phyloP scores from a whole-genome alignment of 2,797 vertebrate species.

The Oreochromis grahami region DNA sequence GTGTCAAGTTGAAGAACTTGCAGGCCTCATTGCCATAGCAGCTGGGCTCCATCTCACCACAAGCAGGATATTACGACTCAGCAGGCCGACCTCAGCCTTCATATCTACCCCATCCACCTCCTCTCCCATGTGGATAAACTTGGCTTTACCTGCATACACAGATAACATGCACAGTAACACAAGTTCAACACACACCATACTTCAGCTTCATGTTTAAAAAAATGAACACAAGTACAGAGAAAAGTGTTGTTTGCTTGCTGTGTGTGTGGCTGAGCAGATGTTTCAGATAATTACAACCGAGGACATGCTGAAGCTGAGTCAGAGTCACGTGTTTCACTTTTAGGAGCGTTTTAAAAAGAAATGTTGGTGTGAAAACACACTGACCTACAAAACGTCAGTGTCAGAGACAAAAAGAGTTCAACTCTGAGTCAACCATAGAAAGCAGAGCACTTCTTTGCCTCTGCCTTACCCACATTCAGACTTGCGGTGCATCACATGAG shows the following conservation, averaged over 20 bases:
- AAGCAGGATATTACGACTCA: conserved; percentile 85
- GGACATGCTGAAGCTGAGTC: not conserved
- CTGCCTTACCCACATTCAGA: not conserved
- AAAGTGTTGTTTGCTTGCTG: not conserved
- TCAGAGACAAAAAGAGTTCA: not conserved
- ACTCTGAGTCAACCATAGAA: not conserved
- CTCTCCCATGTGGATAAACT: conserved; percentile 86
- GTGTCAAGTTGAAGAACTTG: conserved; percentile 92
- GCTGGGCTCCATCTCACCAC: conserved; percentile 82
- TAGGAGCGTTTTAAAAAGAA: not conserved
- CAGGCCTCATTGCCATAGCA: conserved; percentile 88
- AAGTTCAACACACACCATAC: not conserved
- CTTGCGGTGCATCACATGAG: not conserved
- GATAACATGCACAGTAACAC: not conserved
- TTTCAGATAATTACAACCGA: not conserved
- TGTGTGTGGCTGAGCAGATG: not conserved
- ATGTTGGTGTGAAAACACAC: not conserved
- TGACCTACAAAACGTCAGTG: not conserved
- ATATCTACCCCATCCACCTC: conserved; percentile 90
- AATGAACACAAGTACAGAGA: not conserved
- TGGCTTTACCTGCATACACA: conserved; percentile 79
- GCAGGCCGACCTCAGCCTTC: conserved; percentile 91
- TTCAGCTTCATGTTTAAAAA: not conserved
- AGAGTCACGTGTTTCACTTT: not conserved
- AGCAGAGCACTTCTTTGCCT: not conserved